Evolutionary conservation across 2,888 invertebrate genomes (phyloP), one percentile per base, ranked within the genome.

Genomic region (Galeopsomyia nigrocyanea): DNA sequence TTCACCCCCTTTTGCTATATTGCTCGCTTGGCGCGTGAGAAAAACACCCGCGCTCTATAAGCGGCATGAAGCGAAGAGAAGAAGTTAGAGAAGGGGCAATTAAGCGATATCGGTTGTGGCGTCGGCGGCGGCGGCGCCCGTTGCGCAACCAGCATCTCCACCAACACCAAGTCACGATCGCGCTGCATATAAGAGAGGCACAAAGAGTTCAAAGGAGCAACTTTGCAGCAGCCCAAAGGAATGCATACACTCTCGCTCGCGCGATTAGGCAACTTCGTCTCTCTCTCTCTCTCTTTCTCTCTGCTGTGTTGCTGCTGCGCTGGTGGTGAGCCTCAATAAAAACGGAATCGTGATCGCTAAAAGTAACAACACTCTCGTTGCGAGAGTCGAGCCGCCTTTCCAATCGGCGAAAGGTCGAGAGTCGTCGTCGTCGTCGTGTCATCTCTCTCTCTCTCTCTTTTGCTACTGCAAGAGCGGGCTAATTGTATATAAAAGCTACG

Each of bases 301-400:
- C 60, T 1, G 26, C 26, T n/a, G 62, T n/a, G 51, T 62, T 62
- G 31, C n/a, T 50, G 62, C 51, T 51, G 67, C 67, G 72, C 73
- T n/a, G n/a, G 26, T 5, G 26, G 3, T 26, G 26, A 26, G 26
- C 77, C 78, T 75, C 76, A 76, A 79, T 78, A 79, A 80, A 80
- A 79, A 79, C 77, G 74, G 76, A 80, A 78, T 80, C 79, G 79
- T 79, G 78, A 78, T 78, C 79, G 39, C 39, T 26, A 26, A 26
- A 39, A 39, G 39, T 39, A 39, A 39, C 26, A 39, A 10, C 39
- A 10, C 39, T 39, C 39, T 39, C 31, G 7, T 10, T 10, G 13
- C 39, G 5, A 39, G 39, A 3, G 39, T 3, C 3, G 5, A 26
- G 26, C 26, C 39, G 39, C 39, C 78, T 78, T 80, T 78, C 78